Evolutionary conservation across 2,888 invertebrate genomes (phyloP).

Genomic region (Ptychoptera contaminata): DNA sequence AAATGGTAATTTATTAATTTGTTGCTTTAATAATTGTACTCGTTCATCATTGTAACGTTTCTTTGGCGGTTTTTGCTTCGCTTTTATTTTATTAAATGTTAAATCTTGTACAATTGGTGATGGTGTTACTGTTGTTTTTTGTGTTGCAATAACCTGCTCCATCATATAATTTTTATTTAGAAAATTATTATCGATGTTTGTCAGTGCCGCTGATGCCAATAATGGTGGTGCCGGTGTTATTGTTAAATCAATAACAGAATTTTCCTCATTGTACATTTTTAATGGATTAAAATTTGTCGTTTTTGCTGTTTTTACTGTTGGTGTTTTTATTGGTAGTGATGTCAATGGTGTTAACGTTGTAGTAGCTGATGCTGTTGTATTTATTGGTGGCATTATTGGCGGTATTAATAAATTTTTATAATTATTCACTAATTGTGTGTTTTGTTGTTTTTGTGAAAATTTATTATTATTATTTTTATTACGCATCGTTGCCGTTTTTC

Average conservation of each 20-base stretch:
- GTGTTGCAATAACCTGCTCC: too few species aligned
- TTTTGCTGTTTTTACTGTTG: background rate
- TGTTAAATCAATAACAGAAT: conserved; percentile 4
- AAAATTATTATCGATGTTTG: conserved; percentile 1
- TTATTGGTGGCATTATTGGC: background rate
- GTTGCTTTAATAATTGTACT: too few species aligned
- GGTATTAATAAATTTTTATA: background rate
- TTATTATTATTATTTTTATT: background rate
- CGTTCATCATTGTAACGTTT: too few species aligned
- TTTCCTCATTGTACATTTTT: background rate
- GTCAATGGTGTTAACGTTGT: background rate
- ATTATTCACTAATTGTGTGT: background rate
- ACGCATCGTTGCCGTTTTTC: background rate
- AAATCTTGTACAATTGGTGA: too few species aligned
- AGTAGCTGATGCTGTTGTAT: background rate
- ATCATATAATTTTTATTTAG: background rate
- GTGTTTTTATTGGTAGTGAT: background rate
- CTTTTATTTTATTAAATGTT: too few species aligned
- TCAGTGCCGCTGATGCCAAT: background rate
- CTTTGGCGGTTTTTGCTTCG: too few species aligned
- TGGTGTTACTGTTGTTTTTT: too few species aligned
- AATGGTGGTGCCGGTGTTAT: conserved; percentile 1
- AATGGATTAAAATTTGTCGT: background rate
- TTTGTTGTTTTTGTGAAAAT: too few species aligned
- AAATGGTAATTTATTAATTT: too few species aligned